Base-by-base conservation (phyloP, 2,888 invertebrate genomes). In the Ethmia dodecea region DNA sequence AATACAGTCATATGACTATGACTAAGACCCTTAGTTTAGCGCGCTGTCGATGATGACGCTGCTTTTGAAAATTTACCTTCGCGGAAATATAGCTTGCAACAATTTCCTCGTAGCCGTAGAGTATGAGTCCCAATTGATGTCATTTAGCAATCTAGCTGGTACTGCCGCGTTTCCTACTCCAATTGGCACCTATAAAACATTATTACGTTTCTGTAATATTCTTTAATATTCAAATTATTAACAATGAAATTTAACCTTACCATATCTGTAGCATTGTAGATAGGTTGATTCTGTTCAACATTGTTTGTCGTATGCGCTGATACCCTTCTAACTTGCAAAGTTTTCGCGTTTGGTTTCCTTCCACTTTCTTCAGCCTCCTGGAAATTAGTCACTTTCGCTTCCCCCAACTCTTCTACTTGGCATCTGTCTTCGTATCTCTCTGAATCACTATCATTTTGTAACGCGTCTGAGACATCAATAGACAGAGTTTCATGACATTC, bases 51-150 rank as follows among this genome's bases (percentile, higher is more conserved):
- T n/a, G n/a, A n/a, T n/a, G n/a, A n/a, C n/a, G n/a, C n/a, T n/a
- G n/a, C 8, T 18, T 18, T 18, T 18, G 12, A 28, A 25, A 18
- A 38, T 30, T 32, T 59, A 84, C 84, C 65, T 73, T 42, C 86
- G 71, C 5, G 80, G 76, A 53, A 90, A 90, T n/a, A 89, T 58
- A 0, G 81, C 72, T 41, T 72, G 72, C 20, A 90, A 53, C 11
- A 90, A 56, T 42, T 83, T 79, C 42, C 89, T 71, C 1, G 90
- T 90, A 0, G 88, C 89, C 1, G 69, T 52, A 1, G 86, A 74
- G 37, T 88, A 72, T 1, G 83, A 76, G 13, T 45, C 60, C 90
- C 90, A 90, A 45, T 86, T 74, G 9, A 90, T 86, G 4, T 74
- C 66, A 8, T 70, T 64, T 16, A 80, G 66, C 3, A 87, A 14